Evolutionary conservation across 1,140 invertebrate species (phyloP).

Genomic region (Leptonema lineaticorne): DNA sequence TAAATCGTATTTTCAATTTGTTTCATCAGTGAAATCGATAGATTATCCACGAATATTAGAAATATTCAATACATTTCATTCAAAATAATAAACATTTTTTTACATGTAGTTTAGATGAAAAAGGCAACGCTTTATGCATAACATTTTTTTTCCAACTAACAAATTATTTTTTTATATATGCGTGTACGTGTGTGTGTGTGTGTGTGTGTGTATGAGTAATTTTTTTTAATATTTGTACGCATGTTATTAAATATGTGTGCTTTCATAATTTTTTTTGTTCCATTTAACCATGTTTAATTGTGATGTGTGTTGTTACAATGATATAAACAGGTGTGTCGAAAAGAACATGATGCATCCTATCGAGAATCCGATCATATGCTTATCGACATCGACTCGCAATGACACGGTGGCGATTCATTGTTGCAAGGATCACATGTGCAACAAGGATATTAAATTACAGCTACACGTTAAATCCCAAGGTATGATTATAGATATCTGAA

Average conservation of each 20-base stretch:
- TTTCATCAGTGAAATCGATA: too few species aligned
- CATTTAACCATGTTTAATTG: neutral
- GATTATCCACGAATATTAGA: too few species aligned
- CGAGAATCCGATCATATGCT: conserved; percentile 51
- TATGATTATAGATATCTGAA: too few species aligned
- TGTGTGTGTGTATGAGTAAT: neutral
- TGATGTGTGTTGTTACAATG: conserved; percentile 2
- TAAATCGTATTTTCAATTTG: too few species aligned
- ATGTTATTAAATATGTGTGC: neutral
- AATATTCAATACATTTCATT: too few species aligned
- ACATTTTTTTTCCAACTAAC: too few species aligned
- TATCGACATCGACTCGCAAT: conserved; percentile 48
- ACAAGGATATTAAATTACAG: conserved; percentile 58
- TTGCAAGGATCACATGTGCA: conserved; percentile 69
- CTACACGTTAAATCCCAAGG: conserved; percentile 49
- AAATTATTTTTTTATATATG: neutral
- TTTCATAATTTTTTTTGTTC: neutral
- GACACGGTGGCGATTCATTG: conserved; percentile 63
- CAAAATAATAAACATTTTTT: too few species aligned
- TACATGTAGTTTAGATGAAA: too few species aligned
- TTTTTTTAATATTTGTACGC: neutral
- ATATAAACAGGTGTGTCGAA: conserved; percentile 47
- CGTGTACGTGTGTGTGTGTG: neutral
- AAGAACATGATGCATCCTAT: conserved; percentile 45
- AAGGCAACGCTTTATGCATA: too few species aligned